phyloP scores from a whole-genome alignment of 2,113 vertebrate species.

The Thymallus thymallus region DNA sequence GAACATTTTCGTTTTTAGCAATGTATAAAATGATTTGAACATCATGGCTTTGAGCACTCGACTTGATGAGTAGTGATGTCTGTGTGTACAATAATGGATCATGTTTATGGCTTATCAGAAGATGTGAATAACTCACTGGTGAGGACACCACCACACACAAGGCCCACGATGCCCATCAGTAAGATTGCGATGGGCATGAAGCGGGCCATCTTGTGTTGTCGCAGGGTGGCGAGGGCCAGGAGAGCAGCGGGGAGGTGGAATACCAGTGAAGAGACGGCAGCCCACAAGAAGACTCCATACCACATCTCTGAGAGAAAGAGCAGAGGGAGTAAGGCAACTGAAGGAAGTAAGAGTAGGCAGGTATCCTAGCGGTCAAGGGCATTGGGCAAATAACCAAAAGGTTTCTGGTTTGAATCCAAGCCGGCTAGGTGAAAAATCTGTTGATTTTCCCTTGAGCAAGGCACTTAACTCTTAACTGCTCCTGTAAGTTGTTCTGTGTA shows the following conservation, averaged over 20 bases:
- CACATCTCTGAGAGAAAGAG: constrained; percentile 85
- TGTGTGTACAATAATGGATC: no score
- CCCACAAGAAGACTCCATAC: constrained; percentile 97
- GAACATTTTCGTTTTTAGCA: neutral
- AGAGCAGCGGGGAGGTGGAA: constrained; percentile 90
- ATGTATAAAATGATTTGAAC: no score
- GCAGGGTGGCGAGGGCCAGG: constrained; percentile 87
- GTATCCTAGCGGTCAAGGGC: no score
- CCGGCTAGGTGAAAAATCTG: no score
- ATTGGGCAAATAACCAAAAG: no score
- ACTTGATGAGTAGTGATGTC: neutral
- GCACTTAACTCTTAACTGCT: no score
- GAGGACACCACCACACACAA: constrained; percentile 88
- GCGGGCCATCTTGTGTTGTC: constrained; percentile 88
- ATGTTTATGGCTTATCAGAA: no score
- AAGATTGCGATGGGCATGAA: constrained; percentile 92
- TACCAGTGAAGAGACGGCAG: constrained; percentile 87
- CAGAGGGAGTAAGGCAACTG: no score
- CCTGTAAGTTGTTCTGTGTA: no score
- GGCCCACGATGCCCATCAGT: constrained; percentile 92
- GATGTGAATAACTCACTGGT: constrained; percentile 83
- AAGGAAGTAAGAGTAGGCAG: neutral
- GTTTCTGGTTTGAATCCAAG: no score
- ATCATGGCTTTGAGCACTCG: neutral
- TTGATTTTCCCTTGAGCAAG: no score